These are phyloP conservation scores for Drosophila tsacasi DNA, from an alignment of 1,140 invertebrate genomes.

Conservation along the genomic window DNA sequence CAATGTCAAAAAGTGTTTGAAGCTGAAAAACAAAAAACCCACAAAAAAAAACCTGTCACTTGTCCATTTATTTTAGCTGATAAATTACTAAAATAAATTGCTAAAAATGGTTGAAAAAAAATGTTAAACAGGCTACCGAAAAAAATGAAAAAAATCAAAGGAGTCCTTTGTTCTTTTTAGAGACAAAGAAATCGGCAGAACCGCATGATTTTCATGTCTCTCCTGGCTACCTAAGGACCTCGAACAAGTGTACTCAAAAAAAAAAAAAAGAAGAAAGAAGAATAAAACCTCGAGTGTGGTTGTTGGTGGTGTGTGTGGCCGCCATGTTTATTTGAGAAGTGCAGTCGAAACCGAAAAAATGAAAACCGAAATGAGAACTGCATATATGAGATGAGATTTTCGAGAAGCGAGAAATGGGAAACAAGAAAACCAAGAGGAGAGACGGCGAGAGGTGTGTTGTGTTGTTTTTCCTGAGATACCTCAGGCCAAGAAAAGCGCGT, in stretches of 20 bases:
- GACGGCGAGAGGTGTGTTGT: background rate
- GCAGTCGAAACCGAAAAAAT: conserved; percentile 43
- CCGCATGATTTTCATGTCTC: conserved; percentile 1
- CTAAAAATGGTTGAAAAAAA: too few relatives aligned
- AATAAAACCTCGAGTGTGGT: conserved; percentile 23
- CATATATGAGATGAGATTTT: conserved; percentile 37
- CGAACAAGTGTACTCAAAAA: conserved; percentile 35
- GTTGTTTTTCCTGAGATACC: conserved; percentile 7
- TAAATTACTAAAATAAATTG: too few relatives aligned
- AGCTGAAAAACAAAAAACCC: conserved; percentile 5
- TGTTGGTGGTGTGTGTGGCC: conserved; percentile 12
- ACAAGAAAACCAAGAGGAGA: conserved; percentile 19
- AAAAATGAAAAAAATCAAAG: background rate
- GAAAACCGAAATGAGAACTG: conserved; percentile 39
- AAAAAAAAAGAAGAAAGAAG: conserved; percentile 4
- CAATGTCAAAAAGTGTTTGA: conserved; percentile 44
- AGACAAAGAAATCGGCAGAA: conserved; percentile 13
- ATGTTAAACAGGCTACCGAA: background rate
- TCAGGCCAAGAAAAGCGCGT: conserved; percentile 42
- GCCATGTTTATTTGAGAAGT: conserved; percentile 56
- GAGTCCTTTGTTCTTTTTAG: conserved; percentile 44
- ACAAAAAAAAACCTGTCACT: conserved; percentile 12
- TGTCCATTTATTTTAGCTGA: conserved; percentile 27
- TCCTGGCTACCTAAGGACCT: conserved; percentile 36
- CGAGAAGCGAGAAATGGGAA: conserved; percentile 23